Percentiles rank a stretch among this genome's conserved stretches.
phyloP scores from a whole-genome alignment of 2,797 vertebrate genomes.

The Numenius phaeopus region DNA sequence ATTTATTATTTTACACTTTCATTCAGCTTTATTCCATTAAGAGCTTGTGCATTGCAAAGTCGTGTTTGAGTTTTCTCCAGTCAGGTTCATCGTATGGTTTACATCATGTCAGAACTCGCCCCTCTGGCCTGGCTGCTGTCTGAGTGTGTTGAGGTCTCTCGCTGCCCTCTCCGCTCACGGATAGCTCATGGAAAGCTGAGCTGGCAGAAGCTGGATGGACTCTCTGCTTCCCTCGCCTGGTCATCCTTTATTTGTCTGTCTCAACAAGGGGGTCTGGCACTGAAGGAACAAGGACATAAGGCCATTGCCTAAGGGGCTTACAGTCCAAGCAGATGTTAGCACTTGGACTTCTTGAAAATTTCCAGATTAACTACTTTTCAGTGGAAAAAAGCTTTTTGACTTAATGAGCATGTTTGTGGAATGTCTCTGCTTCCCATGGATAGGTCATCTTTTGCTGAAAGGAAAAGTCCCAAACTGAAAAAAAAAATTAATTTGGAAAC shows the following conservation, averaged over 20 bases:
- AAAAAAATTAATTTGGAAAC: not conserved
- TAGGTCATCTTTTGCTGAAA: not conserved
- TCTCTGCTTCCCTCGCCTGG: accelerated
- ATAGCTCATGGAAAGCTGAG: not conserved
- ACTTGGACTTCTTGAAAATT: not conserved
- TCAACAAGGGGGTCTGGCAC: not conserved
- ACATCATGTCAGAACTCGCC: not conserved
- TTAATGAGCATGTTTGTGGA: not conserved
- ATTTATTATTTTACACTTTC: not conserved
- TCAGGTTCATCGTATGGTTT: accelerated
- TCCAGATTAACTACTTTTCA: not conserved
- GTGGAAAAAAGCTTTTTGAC: not conserved
- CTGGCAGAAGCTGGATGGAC: not conserved
- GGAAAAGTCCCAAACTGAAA: not conserved
- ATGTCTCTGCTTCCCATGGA: not conserved
- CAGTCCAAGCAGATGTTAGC: not conserved
- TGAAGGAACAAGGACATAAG: not conserved
- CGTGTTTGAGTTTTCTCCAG: not conserved
- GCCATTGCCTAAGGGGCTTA: not conserved
- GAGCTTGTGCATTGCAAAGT: not conserved
- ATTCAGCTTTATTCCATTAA: not conserved
- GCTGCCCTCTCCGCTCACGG: not conserved
- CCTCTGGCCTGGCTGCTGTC: not conserved
- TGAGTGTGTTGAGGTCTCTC: accelerated
- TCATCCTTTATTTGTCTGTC: not conserved